Percentiles rank a stretch among this genome's conserved stretches.
phyloP scores from a whole-genome alignment of 2,888 invertebrate genomes.

The Chymomyza amoena region DNA sequence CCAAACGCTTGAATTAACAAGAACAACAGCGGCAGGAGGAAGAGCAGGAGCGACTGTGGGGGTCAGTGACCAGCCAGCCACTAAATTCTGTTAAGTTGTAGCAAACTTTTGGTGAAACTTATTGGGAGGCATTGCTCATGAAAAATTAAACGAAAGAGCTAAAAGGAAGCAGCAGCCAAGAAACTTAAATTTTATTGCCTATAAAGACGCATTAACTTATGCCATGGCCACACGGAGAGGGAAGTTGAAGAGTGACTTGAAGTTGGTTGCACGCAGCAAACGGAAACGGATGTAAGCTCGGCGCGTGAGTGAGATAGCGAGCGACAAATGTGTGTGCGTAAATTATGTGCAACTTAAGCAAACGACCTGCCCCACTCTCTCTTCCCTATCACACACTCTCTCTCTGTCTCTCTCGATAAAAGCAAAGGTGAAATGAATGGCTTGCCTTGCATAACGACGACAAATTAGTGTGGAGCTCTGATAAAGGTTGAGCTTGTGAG shows the following conservation, averaged over 20 bases:
- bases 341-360: constrained; percentile 51
- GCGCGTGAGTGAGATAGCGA: constrained; percentile 43
- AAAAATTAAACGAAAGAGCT: constrained; percentile 58
- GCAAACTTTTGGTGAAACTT: constrained; percentile 37
- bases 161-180: constrained; percentile 24
- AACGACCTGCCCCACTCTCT: not conserved
- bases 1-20: constrained; percentile 64
- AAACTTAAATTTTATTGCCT: constrained; percentile 74
- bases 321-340: constrained; percentile 65
- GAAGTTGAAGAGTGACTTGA: not conserved
- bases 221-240: constrained; percentile 33
- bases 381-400: too few species aligned
- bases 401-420: not conserved
- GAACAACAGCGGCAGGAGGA: constrained; percentile 47
- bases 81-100: constrained; percentile 64
- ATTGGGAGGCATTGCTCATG: constrained; percentile 51
- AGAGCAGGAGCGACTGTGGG: too few species aligned
- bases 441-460: constrained; percentile 56
- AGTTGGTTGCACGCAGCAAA: not conserved
- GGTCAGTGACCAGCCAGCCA: constrained; percentile 47
- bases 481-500: not conserved
- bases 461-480: constrained; percentile 43
- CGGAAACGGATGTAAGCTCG: not conserved
- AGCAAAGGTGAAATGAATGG: constrained; percentile 42
- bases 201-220: constrained; percentile 72